Percentiles rank a stretch among this genome's conserved stretches.
Evolutionary conservation across 2,888 invertebrate genomes (phyloP).

Genomic region (Eristalinus sepulchralis): DNA sequence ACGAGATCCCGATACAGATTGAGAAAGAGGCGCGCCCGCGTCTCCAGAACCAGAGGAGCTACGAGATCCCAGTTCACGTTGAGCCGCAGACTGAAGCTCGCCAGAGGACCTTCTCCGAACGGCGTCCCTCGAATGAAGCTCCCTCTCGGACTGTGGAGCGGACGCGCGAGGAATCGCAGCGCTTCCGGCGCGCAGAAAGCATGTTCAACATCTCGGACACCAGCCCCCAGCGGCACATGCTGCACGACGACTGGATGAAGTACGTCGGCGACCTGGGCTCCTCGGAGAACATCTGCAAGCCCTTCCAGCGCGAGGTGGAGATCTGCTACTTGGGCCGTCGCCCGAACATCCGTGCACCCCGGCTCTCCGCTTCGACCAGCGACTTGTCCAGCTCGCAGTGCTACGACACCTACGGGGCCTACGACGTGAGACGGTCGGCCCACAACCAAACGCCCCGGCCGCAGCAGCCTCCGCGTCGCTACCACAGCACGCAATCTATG

Average conservation of each 20-base stretch:
- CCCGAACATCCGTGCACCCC: constrained; percentile 77
- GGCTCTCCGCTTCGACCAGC: constrained; percentile 77
- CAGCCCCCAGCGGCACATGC: constrained; percentile 72
- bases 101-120: constrained; percentile 32
- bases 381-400: constrained; percentile 75
- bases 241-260: constrained; percentile 82
- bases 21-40: neutral
- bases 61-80: constrained; percentile 41
- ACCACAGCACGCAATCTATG: constrained; percentile 78
- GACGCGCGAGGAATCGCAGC: constrained; percentile 36
- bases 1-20: constrained; percentile 69
- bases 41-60: constrained; percentile 44
- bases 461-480: constrained; percentile 75
- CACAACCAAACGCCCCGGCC: constrained; percentile 77
- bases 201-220: constrained; percentile 76
- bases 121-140: constrained; percentile 62
- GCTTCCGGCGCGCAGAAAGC: constrained; percentile 77
- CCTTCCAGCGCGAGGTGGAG: constrained; percentile 79
- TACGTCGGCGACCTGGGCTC: constrained; percentile 80
- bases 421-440: constrained; percentile 75
- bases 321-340: constrained; percentile 76
- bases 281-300: constrained; percentile 79
- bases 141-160: constrained; percentile 22
- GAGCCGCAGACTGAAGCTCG: neutral
- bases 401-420: constrained; percentile 76